A percentile compares a stretch with the other conserved stretches of the same genome.
These are phyloP conservation scores for Pipistrellus pipistrellus DNA, from an alignment of 2,797 vertebrate genomes.

Conservation along the genomic window DNA sequence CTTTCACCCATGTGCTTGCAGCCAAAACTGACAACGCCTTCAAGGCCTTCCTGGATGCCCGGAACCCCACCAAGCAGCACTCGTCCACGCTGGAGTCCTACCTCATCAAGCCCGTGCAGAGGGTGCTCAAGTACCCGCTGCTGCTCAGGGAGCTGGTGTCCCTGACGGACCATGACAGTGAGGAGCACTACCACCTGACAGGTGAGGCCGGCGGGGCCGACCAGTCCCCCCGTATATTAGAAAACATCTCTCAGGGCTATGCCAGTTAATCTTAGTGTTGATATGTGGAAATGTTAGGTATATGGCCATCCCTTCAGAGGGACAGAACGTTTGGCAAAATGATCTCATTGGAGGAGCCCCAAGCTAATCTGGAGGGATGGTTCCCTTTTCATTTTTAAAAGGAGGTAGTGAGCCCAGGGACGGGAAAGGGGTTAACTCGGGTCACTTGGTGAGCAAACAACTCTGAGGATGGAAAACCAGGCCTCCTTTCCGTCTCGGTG, in stretches of 20 bases:
- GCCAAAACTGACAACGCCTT: constrained; percentile 97
- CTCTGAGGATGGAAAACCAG: not conserved
- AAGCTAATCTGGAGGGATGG: not conserved
- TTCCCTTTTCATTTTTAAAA: not conserved
- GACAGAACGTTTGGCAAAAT: not conserved
- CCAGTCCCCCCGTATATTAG: rapidly evolving
- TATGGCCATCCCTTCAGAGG: not conserved
- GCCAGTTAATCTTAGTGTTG: rapidly evolving
- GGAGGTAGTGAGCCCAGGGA: not conserved
- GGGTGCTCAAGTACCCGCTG: constrained; percentile 98
- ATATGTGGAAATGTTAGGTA: rapidly evolving
- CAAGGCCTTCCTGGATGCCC: constrained; percentile 95
- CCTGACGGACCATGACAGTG: constrained; percentile 95
- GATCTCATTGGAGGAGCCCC: not conserved
- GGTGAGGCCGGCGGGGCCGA: constrained; percentile 75
- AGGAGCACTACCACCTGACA: constrained; percentile 98
- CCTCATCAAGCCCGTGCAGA: constrained; percentile 98
- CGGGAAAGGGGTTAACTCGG: not conserved
- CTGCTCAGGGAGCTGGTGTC: constrained; percentile 97
- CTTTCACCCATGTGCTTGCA: constrained; percentile 13
- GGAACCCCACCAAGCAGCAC: constrained; percentile 98
- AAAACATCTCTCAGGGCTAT: rapidly evolving
- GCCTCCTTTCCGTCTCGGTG: rapidly evolving
- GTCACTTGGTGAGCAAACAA: not conserved
- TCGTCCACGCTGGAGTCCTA: constrained; percentile 98